A percentile compares a stretch with the other conserved stretches of the same genome.
phyloP scores from a whole-genome alignment of 2,888 invertebrate species.

The Ormyrus thymus region DNA sequence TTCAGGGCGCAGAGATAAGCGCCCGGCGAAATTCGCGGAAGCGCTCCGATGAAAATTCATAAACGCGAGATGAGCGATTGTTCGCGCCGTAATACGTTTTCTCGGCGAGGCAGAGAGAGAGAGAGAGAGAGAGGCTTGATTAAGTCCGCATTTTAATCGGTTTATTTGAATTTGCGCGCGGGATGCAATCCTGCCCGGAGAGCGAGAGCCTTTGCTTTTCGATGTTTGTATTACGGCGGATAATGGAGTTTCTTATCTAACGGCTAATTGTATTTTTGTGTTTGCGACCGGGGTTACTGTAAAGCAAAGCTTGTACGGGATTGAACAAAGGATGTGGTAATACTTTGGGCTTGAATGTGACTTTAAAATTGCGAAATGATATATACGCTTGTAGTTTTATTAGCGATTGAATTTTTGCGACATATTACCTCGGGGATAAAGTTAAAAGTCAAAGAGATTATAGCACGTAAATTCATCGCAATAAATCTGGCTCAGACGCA shows the following conservation, averaged over 20 bases:
- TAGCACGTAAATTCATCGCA: too few species aligned
- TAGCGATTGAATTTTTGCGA: too few species aligned
- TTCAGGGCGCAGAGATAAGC: slow-evolving; percentile 7
- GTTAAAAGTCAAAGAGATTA: too few species aligned
- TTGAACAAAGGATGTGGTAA: too few species aligned
- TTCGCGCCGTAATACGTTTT: neutral
- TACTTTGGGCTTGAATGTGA: too few species aligned
- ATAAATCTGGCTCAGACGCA: too few species aligned
- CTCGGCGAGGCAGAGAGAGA: neutral
- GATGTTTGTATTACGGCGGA: slow-evolving; percentile 11
- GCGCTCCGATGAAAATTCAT: slow-evolving; percentile 17
- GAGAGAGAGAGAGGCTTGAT: neutral
- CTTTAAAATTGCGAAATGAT: too few species aligned
- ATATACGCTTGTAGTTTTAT: too few species aligned
- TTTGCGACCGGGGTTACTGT: neutral
- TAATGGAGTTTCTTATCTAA: neutral
- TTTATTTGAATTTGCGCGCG: slow-evolving; percentile 11
- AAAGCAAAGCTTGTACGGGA: too few species aligned
- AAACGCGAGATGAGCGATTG: slow-evolving; percentile 35
- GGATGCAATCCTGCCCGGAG: neutral
- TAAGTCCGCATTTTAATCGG: slow-evolving; percentile 36
- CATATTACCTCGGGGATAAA: too few species aligned
- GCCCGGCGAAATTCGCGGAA: slow-evolving; percentile 29
- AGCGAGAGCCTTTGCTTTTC: slow-evolving; percentile 6
- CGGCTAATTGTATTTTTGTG: slow-evolving; percentile 18